Evolutionary conservation across 2,113 vertebrate species (phyloP), one percentile per base, ranked within the genome.

Genomic region (Albula goreensis): DNA sequence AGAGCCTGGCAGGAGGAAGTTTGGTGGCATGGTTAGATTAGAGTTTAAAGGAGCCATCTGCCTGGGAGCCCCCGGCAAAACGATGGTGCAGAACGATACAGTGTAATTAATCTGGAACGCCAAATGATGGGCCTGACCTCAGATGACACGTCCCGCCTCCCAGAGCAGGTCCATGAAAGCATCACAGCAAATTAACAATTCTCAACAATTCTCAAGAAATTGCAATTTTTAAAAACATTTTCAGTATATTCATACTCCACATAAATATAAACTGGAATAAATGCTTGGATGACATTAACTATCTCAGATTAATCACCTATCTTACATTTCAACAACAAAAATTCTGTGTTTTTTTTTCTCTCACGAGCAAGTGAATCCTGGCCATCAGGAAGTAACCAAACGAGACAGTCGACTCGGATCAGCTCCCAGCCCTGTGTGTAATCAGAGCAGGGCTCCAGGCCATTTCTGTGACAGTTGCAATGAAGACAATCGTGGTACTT

Each of bases 81-180:
- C 50, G 74, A 90, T 84, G 83, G 78, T 50, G 19, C 22, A 5
- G n/a, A 53, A 60, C 19, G 63, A 87, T 84, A 84, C 56, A 53
- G 83, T 81, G 88, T 80, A 81, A 86, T 87, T 86, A 80, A 88
- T 85, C 83, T 86, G 66, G 63, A 17, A 80, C 15, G 87, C 50
- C 51, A 83, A 82, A 51, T 77, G 85, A 89, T 85, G 81, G 83
- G 25, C 25, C 13, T 86, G 87, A 85, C 63, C 85, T 74, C 22
- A 74, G 81, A 12, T 83, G 85, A 84, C 86, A 78, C n/a, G 25
- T 77, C 83, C 50, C 19, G 52, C 80, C 86, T 56, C 80, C n/a
- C 63, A 13, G 17, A 22, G 50, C 15, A 52, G 78, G 51, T 66
- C 82, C 52, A 9, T 1, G 78, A 50, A 57, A 60, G 78, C 60